These are phyloP conservation scores for Polypterus senegalus DNA, from an alignment of 2,113 vertebrate species.

Conservation along the genomic window DNA sequence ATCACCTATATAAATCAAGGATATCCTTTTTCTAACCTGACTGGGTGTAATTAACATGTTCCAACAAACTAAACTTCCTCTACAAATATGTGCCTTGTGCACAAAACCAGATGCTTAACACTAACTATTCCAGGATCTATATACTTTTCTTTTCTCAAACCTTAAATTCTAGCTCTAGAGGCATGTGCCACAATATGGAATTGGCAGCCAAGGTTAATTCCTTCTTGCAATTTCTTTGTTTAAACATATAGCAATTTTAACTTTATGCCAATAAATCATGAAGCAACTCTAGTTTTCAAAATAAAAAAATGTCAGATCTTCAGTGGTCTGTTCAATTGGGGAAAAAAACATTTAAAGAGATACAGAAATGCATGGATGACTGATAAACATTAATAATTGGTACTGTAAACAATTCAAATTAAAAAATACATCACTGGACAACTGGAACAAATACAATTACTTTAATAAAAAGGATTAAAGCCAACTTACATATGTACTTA, in stretches of 20 bases:
- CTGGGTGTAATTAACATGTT: slow-evolving; percentile 34
- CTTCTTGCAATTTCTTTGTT: not conserved
- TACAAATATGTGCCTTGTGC: slow-evolving; percentile 25
- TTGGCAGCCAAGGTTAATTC: not conserved
- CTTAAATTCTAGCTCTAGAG: not conserved
- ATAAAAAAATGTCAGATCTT: not conserved
- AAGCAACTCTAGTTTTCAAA: not conserved
- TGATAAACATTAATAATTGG: no score
- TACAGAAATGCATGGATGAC: no score
- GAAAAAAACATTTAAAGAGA: not conserved
- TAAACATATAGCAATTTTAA: not conserved
- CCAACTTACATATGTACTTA: no score
- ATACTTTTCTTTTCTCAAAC: not conserved
- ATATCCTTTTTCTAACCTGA: slow-evolving; percentile 30
- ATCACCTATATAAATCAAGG: slow-evolving; percentile 29
- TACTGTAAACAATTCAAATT: no score
- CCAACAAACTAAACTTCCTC: slow-evolving; percentile 33
- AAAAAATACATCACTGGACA: no score
- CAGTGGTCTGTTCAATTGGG: not conserved
- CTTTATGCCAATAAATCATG: not conserved
- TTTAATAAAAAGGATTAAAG: no score
- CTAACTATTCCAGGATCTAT: slow-evolving; percentile 1
- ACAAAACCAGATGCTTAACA: slow-evolving; percentile 40
- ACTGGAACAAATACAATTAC: no score
- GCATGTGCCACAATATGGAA: not conserved